These are phyloP conservation scores for Ormyrus labotus DNA, from an alignment of 2,888 invertebrate species.

Conservation along the genomic window DNA sequence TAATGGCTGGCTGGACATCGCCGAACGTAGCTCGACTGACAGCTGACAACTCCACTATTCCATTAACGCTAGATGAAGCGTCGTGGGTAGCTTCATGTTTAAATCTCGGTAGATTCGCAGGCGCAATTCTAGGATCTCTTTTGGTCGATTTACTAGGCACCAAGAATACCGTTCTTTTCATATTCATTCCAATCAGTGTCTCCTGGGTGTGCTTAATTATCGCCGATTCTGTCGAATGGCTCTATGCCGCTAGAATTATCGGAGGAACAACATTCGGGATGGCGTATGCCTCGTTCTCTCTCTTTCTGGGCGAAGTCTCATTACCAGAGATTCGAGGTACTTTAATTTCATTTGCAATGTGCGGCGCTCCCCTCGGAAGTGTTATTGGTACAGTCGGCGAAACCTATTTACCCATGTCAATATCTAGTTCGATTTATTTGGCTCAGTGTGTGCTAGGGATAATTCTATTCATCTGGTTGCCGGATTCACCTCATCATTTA, in stretches of 20 bases:
- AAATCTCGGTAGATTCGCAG: conserved; percentile 61
- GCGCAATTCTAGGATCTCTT: conserved; percentile 59
- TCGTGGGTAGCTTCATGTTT: conserved; percentile 65
- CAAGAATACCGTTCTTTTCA: conserved; percentile 59
- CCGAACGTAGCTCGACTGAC: conserved; percentile 63
- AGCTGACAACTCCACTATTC: conserved; percentile 55
- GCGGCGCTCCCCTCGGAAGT: conserved; percentile 65
- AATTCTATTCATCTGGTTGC: conserved; percentile 63
- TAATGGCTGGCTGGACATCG: conserved; percentile 64
- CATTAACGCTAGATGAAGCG: conserved; percentile 58
- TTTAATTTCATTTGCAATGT: conserved; percentile 64
- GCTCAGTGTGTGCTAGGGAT: conserved; percentile 61
- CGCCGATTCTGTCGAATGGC: conserved; percentile 60
- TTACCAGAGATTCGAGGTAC: conserved; percentile 64
- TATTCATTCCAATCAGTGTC: conserved; percentile 57
- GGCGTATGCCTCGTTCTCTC: conserved; percentile 62
- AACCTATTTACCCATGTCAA: conserved; percentile 62
- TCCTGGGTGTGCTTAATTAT: conserved; percentile 60
- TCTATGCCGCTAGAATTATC: conserved; percentile 59
- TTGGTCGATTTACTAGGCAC: conserved; percentile 59
- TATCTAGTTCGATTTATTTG: conserved; percentile 65
- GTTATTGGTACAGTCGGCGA: conserved; percentile 67
- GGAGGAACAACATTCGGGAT: conserved; percentile 63
- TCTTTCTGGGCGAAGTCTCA: conserved; percentile 67
- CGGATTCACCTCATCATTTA: conserved; percentile 66